phyloP scores from a whole-genome alignment of 2,113 vertebrate genomes.

The Otolemur garnettii region DNA sequence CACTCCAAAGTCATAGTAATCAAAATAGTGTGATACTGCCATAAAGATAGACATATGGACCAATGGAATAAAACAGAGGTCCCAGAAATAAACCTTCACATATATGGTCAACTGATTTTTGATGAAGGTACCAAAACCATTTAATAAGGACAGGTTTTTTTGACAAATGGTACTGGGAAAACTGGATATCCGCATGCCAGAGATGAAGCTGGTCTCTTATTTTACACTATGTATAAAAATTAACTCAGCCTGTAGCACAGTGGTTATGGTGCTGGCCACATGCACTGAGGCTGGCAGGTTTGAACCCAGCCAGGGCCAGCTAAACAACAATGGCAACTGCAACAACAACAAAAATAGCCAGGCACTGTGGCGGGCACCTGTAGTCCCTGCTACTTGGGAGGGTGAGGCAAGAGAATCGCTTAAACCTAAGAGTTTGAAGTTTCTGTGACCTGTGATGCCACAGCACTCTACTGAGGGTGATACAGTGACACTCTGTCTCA shows the following conservation, averaged over 20 bases:
- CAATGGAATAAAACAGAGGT: neutral
- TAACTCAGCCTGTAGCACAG: neutral
- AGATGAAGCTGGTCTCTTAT: neutral
- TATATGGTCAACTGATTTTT: neutral
- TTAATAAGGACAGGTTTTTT: neutral
- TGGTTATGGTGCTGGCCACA: too few species aligned
- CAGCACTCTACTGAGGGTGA: too few species aligned
- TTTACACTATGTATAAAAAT: neutral
- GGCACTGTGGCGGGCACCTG: too few species aligned
- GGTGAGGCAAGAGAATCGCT: too few species aligned
- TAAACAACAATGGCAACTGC: too few species aligned
- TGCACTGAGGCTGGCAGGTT: too few species aligned
- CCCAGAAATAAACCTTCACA: neutral
- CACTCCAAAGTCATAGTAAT: neutral
- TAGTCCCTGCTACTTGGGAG: too few species aligned
- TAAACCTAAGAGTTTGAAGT: too few species aligned
- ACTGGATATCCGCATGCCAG: neutral
- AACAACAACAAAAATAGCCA: too few species aligned
- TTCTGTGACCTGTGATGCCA: too few species aligned
- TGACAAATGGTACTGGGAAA: neutral
- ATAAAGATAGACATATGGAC: neutral
- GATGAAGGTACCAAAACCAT: neutral
- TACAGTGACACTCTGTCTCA: too few species aligned
- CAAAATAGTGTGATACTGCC: neutral
- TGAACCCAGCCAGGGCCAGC: too few species aligned